Evolutionary conservation across 2,797 vertebrate genomes (phyloP).

Genomic region (Crax fasciolata): DNA sequence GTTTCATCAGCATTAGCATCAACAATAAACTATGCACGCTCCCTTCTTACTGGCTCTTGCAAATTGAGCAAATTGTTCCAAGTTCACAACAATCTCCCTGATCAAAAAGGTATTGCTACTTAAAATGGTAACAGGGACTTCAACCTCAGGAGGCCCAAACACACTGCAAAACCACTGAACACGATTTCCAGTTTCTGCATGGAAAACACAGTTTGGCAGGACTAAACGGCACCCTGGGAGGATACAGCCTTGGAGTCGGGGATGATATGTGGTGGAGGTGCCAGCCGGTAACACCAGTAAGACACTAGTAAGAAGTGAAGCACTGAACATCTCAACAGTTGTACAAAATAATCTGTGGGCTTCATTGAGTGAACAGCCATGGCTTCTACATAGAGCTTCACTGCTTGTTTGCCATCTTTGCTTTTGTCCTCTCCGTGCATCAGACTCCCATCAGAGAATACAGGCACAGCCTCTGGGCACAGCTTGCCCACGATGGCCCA

Average conservation of each 20-base stretch:
- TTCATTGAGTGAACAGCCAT: not conserved
- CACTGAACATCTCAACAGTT: not conserved
- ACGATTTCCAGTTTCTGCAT: not conserved
- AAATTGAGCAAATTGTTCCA: not conserved
- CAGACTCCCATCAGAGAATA: not conserved
- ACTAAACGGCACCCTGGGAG: not conserved
- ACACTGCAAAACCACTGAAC: not conserved
- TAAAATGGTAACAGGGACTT: not conserved
- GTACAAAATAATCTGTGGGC: not conserved
- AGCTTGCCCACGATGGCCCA: not conserved
- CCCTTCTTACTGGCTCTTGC: not conserved
- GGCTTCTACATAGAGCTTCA: not conserved
- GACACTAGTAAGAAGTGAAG: fast-evolving
- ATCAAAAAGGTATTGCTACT: not conserved
- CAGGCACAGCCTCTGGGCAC: not conserved
- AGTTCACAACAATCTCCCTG: not conserved
- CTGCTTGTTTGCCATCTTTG: not conserved
- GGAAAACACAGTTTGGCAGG: not conserved
- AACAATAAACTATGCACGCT: not conserved
- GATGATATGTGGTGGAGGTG: not conserved
- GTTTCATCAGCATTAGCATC: not conserved
- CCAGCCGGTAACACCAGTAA: not conserved
- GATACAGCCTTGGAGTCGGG: fast-evolving
- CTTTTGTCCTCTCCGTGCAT: not conserved
- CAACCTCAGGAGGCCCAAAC: not conserved